These are phyloP conservation scores for Decapterus maruadsi DNA, from an alignment of 2,797 vertebrate genomes.

Conservation along the genomic window DNA sequence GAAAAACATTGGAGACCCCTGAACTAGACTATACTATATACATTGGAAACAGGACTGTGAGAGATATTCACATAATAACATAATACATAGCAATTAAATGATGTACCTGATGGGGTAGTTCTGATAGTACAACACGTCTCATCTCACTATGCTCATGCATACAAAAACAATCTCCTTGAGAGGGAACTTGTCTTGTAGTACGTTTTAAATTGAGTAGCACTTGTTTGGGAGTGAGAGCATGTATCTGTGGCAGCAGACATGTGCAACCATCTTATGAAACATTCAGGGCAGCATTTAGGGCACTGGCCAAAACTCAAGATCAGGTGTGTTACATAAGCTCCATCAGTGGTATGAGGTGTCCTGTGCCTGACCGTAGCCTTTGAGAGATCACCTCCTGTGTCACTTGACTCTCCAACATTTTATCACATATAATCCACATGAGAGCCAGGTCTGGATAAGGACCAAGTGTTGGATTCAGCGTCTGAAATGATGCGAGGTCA, in stretches of 20 bases:
- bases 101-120: neutral
- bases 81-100: neutral
- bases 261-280: conserved; percentile 64
- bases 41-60: neutral
- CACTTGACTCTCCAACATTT: conserved; percentile 23
- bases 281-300: conserved; percentile 63
- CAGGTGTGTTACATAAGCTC: conserved; percentile 60
- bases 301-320: conserved; percentile 69
- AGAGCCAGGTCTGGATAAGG: neutral
- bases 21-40: neutral
- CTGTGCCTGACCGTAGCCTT: conserved; percentile 32
- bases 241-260: conserved; percentile 25
- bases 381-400: conserved; percentile 49
- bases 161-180: neutral
- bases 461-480: neutral
- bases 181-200: neutral
- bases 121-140: neutral
- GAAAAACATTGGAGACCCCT: no score
- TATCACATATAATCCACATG: neutral
- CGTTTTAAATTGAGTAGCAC: neutral
- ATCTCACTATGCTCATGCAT: neutral
- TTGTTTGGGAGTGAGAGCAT: conserved; percentile 16
- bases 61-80: neutral
- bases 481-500: neutral
- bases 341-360: conserved; percentile 51